These are phyloP conservation scores for Pentalonia nigronervosa DNA, from an alignment of 1,140 invertebrate genomes.

Conservation along the genomic window DNA sequence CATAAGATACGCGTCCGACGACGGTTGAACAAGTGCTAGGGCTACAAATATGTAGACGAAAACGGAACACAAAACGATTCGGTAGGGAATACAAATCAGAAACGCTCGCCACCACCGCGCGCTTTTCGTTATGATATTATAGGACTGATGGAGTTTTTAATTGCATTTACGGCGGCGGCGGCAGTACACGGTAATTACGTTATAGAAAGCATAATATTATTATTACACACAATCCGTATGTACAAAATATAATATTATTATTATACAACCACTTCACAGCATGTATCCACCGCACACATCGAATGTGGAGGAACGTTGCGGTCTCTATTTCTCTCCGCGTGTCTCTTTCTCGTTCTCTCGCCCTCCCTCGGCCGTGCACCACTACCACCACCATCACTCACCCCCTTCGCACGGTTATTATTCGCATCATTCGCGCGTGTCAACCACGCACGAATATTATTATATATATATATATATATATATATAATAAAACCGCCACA, in stretches of 20 bases:
- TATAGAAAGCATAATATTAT: background rate
- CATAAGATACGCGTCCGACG: background rate
- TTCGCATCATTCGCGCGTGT: background rate
- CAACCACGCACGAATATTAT: no score
- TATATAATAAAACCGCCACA: background rate
- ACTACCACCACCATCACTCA: background rate
- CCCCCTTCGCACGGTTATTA: background rate
- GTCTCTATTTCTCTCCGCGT: background rate
- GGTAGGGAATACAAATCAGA: background rate
- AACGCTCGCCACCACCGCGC: background rate
- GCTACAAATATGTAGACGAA: background rate
- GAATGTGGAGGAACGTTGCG: background rate
- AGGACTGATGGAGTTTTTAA: background rate
- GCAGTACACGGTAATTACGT: background rate
- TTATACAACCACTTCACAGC: background rate
- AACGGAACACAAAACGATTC: background rate
- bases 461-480: no score
- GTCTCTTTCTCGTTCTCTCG: background rate
- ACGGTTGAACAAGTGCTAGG: background rate
- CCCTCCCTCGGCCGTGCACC: background rate
- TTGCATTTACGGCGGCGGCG: background rate
- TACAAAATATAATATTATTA: constrained; percentile 11
- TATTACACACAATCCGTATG: background rate
- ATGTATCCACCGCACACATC: background rate
- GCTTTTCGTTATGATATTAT: background rate